Evolutionary conservation across 2,113 vertebrate genomes (phyloP).

Genomic region (Sphyrna mokarran): DNA sequence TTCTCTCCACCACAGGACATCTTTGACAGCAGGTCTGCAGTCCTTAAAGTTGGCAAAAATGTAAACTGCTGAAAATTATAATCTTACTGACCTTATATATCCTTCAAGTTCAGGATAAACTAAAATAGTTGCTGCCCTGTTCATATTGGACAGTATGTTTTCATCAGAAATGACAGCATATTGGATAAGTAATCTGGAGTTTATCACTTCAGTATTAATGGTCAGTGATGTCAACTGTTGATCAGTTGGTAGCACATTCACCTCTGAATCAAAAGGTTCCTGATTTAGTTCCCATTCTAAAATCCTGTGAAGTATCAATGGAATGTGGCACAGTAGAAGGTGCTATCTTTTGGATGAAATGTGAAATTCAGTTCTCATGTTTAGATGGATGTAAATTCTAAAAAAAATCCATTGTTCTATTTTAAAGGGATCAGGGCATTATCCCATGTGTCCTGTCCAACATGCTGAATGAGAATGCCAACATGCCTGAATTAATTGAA

Average conservation of each 20-base stretch:
- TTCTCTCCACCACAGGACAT: background rate
- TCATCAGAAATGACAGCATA: background rate
- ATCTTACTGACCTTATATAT: background rate
- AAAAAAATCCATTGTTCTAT: too few species aligned
- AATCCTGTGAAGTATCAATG: too few species aligned
- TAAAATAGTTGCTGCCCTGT: background rate
- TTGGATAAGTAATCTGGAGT: background rate
- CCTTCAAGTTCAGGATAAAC: background rate
- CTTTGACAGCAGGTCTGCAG: background rate
- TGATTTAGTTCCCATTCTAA: too few species aligned
- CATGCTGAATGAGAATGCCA: background rate
- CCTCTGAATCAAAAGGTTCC: too few species aligned
- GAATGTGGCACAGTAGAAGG: too few species aligned
- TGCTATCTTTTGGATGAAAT: too few species aligned
- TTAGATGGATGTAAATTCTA: too few species aligned
- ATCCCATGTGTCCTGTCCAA: background rate
- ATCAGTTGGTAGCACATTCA: too few species aligned
- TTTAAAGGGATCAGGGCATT: too few species aligned
- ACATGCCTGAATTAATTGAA: background rate
- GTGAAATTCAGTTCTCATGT: too few species aligned
- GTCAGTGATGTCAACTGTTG: background rate
- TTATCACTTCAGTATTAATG: background rate
- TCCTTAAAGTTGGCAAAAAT: background rate
- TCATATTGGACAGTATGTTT: background rate
- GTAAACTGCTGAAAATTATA: background rate